Evolutionary conservation across 2,888 invertebrate species (phyloP), one percentile per base, ranked within the genome.

Genomic region (Chrysomela aeneicollis): DNA sequence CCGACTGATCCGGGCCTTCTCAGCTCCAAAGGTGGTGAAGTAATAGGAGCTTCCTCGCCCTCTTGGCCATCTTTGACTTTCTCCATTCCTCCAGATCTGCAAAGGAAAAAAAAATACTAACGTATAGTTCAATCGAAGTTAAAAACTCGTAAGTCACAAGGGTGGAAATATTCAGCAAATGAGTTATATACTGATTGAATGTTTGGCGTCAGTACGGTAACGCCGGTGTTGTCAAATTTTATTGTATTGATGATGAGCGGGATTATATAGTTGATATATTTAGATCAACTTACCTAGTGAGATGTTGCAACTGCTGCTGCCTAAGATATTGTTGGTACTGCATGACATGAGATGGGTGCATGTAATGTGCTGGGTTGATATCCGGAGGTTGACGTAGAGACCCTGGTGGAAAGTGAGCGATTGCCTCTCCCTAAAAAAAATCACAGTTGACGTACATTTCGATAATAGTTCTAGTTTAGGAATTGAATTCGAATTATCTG

Each of bases 11-110:
- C 84, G 0, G 86, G 86, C 46, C 89, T 82, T 54, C 92, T 86
- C 76, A 92, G 81, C 82, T 92, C 92, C 74, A 92, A 82, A 30
- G 92, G 91, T 73, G 92, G 91, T 51, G 81, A 81, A 10, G 81
- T 81, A 8, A 81, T 79, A 1, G 83, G 83, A 32, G 82, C 83
- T 71, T 83, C 83, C 73, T 83, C 83, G n/a, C 82, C 83, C 74
- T 83, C 83, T 65, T 82, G 82, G 1, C 82, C 81, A 70, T 83
- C 83, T 2, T 74, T 76, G 10, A 73, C 66, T 68, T 75, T 75
- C 37, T 76, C 76, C 19, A 76, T 53, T 47, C 67, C 70, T 80
- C 90, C 88, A 42, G 73, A 64, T 58, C 73, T 73, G 37, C 15
- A 64, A 60, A n/a, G 50, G n/a, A 59, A 30, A 50, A 58, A 22